Conservation (phyloP, 1,140 invertebrate genomes). For the Heliconius hermathena region DNA sequence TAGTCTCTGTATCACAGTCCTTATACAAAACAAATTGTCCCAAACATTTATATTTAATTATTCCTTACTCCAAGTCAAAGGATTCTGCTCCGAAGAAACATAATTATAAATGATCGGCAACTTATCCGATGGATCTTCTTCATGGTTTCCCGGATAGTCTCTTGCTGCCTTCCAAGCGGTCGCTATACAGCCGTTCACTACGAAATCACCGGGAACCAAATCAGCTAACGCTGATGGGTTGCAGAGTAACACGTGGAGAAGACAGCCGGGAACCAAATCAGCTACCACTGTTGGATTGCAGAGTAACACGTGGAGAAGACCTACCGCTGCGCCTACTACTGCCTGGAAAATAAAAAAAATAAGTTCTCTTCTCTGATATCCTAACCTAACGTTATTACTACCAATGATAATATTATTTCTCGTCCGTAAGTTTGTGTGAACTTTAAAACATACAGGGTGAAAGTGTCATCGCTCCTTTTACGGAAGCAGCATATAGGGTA, state of each 20-base stretch:
- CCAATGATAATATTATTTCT: too few species aligned
- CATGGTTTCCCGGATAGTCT: slow-evolving; percentile 59
- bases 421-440: too few species aligned
- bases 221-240: slow-evolving; percentile 85
- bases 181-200: slow-evolving; percentile 90
- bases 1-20: too few species aligned
- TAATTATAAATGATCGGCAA: slow-evolving; percentile 82
- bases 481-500: too few species aligned
- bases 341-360: slow-evolving; percentile 51
- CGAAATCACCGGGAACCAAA: slow-evolving; percentile 92
- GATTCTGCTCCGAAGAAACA: slow-evolving; percentile 83
- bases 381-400: too few species aligned
- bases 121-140: slow-evolving; percentile 59
- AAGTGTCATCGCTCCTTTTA: too few species aligned
- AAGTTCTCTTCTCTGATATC: too few species aligned
- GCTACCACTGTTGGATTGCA: slow-evolving; percentile 84
- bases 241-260: slow-evolving; percentile 88
- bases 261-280: slow-evolving; percentile 92
- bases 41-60: background rate
- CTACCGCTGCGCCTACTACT: slow-evolving; percentile 88
- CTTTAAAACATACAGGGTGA: too few species aligned
- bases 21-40: too few species aligned
- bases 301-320: slow-evolving; percentile 88
- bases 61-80: slow-evolving; percentile 81
- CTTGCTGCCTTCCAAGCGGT: slow-evolving; percentile 87